Evolutionary conservation across 2,113 vertebrate genomes (phyloP).

Genomic region (Gymnarchus niloticus): DNA sequence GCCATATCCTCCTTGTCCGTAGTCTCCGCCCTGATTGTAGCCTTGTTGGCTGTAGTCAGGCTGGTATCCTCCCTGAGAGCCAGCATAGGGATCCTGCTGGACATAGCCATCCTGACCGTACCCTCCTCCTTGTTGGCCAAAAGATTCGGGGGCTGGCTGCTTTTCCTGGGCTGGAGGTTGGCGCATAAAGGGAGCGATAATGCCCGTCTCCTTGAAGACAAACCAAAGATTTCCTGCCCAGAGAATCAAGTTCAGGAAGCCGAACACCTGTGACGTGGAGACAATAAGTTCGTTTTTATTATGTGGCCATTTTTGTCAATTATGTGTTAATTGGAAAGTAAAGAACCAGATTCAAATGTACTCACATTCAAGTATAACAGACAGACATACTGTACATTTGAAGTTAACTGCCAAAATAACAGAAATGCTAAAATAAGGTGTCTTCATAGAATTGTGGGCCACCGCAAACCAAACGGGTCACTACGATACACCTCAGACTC

Average conservation of each 20-base stretch:
- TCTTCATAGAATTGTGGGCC: neutral
- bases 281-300: neutral
- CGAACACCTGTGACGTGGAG: slow-evolving; percentile 70
- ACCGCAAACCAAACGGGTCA: neutral
- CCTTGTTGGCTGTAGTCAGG: slow-evolving; percentile 72
- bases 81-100: slow-evolving; percentile 68
- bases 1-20: slow-evolving; percentile 64
- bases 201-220: slow-evolving; percentile 88
- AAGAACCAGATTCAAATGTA: neutral
- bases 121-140: slow-evolving; percentile 54
- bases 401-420: neutral
- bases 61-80: slow-evolving; percentile 72
- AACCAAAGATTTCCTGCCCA: slow-evolving; percentile 90
- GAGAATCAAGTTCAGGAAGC: slow-evolving; percentile 84
- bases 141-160: slow-evolving; percentile 77
- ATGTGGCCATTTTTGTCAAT: neutral
- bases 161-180: slow-evolving; percentile 74
- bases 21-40: slow-evolving; percentile 59
- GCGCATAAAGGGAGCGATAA: slow-evolving; percentile 67
- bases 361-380: neutral
- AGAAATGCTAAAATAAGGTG: neutral
- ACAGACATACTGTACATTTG: neutral
- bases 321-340: neutral
- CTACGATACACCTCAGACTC: neutral
- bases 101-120: slow-evolving; percentile 71